A percentile compares a stretch with the other conserved stretches of the same genome.
Conservation (phyloP, 1,140 invertebrate species). For the Reticulitermes speratus region DNA sequence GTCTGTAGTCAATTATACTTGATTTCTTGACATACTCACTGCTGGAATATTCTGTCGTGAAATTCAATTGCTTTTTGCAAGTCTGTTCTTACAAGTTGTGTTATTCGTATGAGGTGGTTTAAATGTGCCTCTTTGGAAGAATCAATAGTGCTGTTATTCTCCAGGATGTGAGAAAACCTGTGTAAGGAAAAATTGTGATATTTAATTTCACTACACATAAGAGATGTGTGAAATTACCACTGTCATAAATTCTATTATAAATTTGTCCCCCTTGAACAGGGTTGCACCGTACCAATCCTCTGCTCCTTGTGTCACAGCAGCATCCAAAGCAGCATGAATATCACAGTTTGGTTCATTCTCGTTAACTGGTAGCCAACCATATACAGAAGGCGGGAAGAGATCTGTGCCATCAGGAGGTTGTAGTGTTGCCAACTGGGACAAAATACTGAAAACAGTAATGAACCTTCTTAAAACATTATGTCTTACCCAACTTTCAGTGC, state of each 20-base stretch:
- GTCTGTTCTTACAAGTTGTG: conserved; percentile 78
- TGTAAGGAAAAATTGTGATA: conserved; percentile 24
- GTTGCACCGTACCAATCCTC: conserved; percentile 59
- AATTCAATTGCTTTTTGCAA: conserved; percentile 75
- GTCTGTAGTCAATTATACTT: no score
- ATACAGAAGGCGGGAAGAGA: conserved; percentile 66
- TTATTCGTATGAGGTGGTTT: conserved; percentile 76
- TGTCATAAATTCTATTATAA: no score
- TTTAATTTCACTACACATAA: not conserved
- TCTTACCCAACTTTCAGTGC: no score
- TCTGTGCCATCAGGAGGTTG: conserved; percentile 60
- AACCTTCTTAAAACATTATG: no score
- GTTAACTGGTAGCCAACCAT: conserved; percentile 58
- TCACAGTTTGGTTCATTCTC: conserved; percentile 54
- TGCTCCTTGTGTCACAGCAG: conserved; percentile 69
- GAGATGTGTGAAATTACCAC: no score
- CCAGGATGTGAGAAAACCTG: conserved; percentile 68
- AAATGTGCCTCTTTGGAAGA: conserved; percentile 60
- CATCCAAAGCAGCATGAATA: conserved; percentile 60
- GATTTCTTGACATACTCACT: conserved; percentile 45
- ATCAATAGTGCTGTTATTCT: conserved; percentile 62
- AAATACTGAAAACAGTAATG: conserved; percentile 51
- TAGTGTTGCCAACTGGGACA: conserved; percentile 58
- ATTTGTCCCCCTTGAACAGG: no score
- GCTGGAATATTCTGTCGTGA: conserved; percentile 76